phyloP scores from a whole-genome alignment of 2,113 vertebrate genomes.

The human (Homo sapiens) region GRCh38 chr13:82901501-82902000 shows the following conservation, averaged over 20 bases:
- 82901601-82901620: neutral
- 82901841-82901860: neutral
- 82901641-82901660: neutral
- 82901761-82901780: neutral
- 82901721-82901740: neutral
- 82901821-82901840: fast-evolving
- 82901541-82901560: neutral
- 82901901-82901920: neutral
- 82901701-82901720: too few relatives aligned
- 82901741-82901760: neutral
- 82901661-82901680: neutral
- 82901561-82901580: neutral
- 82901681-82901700: neutral
- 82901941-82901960: neutral
- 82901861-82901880: neutral
- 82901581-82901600: too few relatives aligned
- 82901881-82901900: neutral
- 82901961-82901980: neutral
- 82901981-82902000: neutral
- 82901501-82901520: neutral
- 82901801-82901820: neutral
- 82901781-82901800: too few relatives aligned
- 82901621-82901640: neutral
- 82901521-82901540: neutral
- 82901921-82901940: neutral